Base-by-base conservation (phyloP, 2,113 vertebrate genomes). In the Dicerorhinus sumatrensis region DNA sequence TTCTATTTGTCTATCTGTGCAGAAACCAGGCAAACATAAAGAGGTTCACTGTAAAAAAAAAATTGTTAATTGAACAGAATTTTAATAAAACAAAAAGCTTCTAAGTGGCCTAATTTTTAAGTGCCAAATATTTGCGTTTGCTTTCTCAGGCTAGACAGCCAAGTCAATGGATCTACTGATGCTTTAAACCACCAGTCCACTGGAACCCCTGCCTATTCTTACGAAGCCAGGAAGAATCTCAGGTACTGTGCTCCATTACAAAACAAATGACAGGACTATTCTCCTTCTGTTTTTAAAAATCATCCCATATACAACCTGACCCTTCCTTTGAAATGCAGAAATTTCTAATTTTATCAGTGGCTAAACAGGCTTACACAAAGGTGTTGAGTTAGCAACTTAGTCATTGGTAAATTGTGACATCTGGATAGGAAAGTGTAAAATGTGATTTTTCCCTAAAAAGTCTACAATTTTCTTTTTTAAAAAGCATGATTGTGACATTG, bases 231-330 rank as follows among this genome's bases (percentile, higher is more conserved):
- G 72, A 98, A 69, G 89, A 98, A 46, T 31, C 89, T 36, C 96
- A 98, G 98, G 98, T 99, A 98, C 12, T 56, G 9, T 60, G 46
- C 16, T 63, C 25, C 93, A 36, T 75, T 21, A 73, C 9, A 60
- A 60, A 87, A 56, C n/a, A 93, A 87, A 72, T 20, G 48, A 51
- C 7, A 80, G 18, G 0, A n/a, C 33, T 80, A 1, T 70, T 56
- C n/a, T 91, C 29, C 51, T 33, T 79, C 23, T 56, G 6, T 20
- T 86, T 63, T 67, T 79, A 14, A 79, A 54, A 72, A 25, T 42
- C 3, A 67, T 51, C 39, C 11, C 2, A 33, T 14, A 42, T 29
- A 1, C 17, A 33, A 69, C 16, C 25, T 83, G 42, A 31, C 3
- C 10, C 16, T 54, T 84, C 56, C 62, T 96, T 94, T 91, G 51